Conservation (phyloP, 2,797 vertebrate species). For the Cephalopachus bancanus region DNA sequence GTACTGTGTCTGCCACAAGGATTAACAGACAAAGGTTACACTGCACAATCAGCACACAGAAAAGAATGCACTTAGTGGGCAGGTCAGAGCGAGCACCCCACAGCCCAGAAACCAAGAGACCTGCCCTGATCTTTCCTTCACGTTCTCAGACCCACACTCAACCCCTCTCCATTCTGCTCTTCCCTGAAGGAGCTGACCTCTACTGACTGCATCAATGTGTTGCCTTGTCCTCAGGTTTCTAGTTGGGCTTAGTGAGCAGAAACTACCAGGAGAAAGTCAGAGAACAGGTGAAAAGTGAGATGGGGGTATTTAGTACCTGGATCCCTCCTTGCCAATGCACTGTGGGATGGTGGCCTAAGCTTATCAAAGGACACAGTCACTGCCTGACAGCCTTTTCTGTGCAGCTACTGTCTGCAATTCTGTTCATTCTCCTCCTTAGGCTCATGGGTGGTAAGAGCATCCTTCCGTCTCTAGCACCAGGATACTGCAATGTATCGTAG, state of each 20-base stretch:
- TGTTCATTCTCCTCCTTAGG: not conserved
- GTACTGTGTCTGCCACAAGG: not conserved
- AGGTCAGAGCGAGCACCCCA: not conserved
- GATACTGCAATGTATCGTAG: accelerated
- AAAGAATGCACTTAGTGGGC: not conserved
- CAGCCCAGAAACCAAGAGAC: not conserved
- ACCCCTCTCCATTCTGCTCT: not conserved
- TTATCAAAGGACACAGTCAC: not conserved
- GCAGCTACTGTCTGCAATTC: not conserved
- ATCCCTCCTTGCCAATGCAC: not conserved
- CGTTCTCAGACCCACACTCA: too few species aligned
- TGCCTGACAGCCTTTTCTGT: not conserved
- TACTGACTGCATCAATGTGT: not conserved
- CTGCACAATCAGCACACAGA: not conserved
- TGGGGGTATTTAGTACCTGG: not conserved
- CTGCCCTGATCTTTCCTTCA: not conserved
- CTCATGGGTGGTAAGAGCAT: not conserved
- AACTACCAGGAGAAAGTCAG: not conserved
- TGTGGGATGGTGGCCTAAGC: not conserved
- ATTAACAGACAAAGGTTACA: not conserved
- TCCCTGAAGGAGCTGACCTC: not conserved
- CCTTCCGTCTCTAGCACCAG: not conserved
- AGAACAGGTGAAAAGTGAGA: not conserved
- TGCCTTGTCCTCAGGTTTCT: not conserved
- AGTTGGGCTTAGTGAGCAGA: not conserved